A percentile compares a stretch with the other conserved stretches of the same genome.
Conservation (phyloP, 2,113 vertebrate genomes). For the Peromyscus maniculatus region DNA sequence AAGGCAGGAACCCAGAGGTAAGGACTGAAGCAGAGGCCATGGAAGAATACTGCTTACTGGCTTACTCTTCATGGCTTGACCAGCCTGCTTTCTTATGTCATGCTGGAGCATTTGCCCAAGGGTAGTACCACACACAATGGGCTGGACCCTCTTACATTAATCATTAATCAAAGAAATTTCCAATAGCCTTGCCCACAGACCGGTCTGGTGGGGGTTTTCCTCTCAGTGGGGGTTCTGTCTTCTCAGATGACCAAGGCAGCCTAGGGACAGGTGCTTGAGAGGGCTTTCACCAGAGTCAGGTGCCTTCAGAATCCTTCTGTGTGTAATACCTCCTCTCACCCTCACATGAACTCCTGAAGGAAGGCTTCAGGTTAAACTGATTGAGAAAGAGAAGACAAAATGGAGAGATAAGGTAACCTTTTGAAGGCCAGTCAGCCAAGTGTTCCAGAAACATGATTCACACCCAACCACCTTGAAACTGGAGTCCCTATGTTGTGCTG, state of each 20-base stretch:
- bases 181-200: background rate
- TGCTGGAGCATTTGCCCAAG: background rate
- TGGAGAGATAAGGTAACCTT: background rate
- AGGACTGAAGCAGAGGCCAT: background rate
- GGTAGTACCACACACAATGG: background rate
- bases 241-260: background rate
- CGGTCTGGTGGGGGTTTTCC: too few relatives aligned
- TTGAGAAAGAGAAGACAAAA: background rate
- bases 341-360: background rate
- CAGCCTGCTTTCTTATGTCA: background rate
- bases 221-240: background rate
- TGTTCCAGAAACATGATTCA: background rate
- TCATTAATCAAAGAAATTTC: background rate
- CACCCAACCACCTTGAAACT: background rate
- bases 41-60: background rate
- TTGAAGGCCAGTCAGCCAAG: background rate
- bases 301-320: background rate
- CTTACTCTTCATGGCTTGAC: too few relatives aligned
- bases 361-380: background rate
- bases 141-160: background rate
- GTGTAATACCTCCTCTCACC: background rate
- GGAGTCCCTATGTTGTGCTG: background rate
- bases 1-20: background rate
- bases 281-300: background rate
- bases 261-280: background rate